phyloP scores from a whole-genome alignment of 2,113 vertebrate genomes.

The Antechinus flavipes region DNA sequence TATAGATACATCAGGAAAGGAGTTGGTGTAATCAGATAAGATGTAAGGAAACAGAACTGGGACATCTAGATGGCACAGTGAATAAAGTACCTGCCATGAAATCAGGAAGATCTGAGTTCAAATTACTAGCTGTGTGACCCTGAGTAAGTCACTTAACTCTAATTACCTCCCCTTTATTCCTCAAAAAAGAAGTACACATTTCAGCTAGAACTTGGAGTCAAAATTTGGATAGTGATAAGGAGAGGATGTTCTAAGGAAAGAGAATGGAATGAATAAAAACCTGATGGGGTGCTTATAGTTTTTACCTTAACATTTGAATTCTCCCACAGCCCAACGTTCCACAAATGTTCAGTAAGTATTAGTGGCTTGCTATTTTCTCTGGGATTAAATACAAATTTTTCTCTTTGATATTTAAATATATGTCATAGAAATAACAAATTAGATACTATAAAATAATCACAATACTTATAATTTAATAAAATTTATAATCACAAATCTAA shows the following conservation, averaged over 20 bases:
- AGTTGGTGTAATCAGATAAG: neutral
- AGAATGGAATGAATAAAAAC: neutral
- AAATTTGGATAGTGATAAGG: neutral
- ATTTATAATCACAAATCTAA: neutral
- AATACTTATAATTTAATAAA: neutral
- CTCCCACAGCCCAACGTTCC: neutral
- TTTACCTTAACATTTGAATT: neutral
- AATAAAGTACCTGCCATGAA: too few species aligned
- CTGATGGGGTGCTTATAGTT: neutral
- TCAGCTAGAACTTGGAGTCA: neutral
- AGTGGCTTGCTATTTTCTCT: neutral
- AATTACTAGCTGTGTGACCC: too few species aligned
- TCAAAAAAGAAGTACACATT: neutral
- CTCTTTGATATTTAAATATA: neutral
- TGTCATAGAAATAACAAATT: neutral
- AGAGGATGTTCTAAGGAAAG: neutral
- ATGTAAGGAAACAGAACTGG: too few species aligned
- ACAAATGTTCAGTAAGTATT: neutral
- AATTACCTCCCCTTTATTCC: too few species aligned
- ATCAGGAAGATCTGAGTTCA: too few species aligned
- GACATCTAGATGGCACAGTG: too few species aligned
- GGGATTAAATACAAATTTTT: neutral
- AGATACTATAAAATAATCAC: neutral
- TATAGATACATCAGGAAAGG: neutral
- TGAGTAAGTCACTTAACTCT: too few species aligned